Base-by-base conservation (phyloP, 2,888 invertebrate genomes). In the Rhamnusium bicolor region DNA sequence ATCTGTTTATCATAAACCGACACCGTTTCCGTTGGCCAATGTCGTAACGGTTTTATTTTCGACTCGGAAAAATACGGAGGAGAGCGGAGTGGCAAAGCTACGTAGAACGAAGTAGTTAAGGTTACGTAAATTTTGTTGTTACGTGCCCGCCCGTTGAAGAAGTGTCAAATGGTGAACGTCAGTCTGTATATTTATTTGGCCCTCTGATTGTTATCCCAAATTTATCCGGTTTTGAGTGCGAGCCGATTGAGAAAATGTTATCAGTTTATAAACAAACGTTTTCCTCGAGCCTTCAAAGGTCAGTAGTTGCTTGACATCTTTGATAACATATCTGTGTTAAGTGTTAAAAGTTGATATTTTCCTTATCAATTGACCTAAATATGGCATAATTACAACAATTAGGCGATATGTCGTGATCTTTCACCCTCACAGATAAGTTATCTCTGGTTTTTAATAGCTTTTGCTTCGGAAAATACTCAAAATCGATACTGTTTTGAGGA, bases 241-340 rank as follows among this genome's bases (percentile, higher is more conserved):
- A 61, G 29, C 60, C 24, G 19, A 40, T 67, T n/a, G 29, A 14
- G 32, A 79, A 73, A 69, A 86, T 86, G 86, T 84, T 86, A 84
- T 86, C 85, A 62, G 76, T 83, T 21, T 86, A 84, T 81, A 86
- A 85, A 82, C 85, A 85, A 75, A 81, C 83, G 32, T 75, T 84
- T 69, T 81, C 84, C 69, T 74, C 82, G 51, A 82, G 80, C 77
- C 72, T 86, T 14, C 85, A 85, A 84, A 86, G 86, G 86, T 86
- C 82, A 85, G 86, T 85, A 83, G 72, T 78, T 53, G 56, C 56
- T 76, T 75, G 71, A 71, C 73, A 69, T 69, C 10, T 58, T 47
- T n/a, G 62, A 72, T 68, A 72, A 62, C 46, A 6, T 61, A 61
- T 61, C 61, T 40, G 61, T 58, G 54, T 14, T 14, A 16, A 56